These are phyloP conservation scores for Acanthiza pusilla DNA, from an alignment of 2,797 vertebrate genomes.

Conservation along the genomic window DNA sequence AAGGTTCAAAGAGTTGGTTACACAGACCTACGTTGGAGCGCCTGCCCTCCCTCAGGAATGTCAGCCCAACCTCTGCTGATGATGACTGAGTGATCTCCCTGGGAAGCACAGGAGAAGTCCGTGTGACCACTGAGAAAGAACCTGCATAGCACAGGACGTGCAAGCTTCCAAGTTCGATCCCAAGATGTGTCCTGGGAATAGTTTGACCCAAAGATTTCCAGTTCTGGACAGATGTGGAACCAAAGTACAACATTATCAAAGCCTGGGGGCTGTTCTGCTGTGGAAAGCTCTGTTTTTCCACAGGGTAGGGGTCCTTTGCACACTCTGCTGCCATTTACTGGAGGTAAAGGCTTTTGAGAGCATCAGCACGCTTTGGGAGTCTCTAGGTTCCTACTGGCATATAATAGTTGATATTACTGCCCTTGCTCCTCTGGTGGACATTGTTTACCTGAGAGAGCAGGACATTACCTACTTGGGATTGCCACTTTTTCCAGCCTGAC, in stretches of 20 bases:
- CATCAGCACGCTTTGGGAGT: background rate
- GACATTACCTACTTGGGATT: background rate
- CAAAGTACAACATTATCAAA: background rate
- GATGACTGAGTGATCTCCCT: background rate
- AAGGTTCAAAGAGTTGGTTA: constrained; percentile 54
- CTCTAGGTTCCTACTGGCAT: background rate
- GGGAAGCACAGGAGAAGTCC: background rate
- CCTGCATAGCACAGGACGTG: background rate
- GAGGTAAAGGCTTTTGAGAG: background rate
- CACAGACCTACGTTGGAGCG: constrained; percentile 16
- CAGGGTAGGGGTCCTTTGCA: background rate
- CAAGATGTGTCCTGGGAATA: background rate
- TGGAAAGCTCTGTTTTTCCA: background rate
- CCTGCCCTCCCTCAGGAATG: background rate
- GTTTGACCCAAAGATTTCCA: background rate
- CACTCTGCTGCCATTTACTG: background rate
- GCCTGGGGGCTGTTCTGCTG: background rate
- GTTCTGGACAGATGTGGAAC: background rate
- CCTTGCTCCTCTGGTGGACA: background rate
- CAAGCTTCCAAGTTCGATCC: background rate
- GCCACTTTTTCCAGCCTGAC: background rate
- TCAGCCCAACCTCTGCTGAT: background rate
- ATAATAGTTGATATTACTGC: background rate
- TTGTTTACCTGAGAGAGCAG: rapidly evolving
- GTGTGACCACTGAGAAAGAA: background rate